These are phyloP conservation scores for Microchrysa polita DNA, from an alignment of 2,888 invertebrate species.

Conservation along the genomic window DNA sequence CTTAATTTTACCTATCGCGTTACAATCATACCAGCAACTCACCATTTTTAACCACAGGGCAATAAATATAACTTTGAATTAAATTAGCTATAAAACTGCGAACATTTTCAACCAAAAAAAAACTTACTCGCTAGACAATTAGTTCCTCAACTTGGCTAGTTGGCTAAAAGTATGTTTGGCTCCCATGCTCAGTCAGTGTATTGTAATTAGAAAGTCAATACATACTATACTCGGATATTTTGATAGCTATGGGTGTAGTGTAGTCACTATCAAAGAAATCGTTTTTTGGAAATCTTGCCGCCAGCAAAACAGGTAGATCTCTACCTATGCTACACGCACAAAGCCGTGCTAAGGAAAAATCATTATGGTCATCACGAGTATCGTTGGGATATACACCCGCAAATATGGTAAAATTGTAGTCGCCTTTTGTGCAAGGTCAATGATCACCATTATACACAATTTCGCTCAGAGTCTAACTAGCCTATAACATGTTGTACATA, in stretches of 20 bases:
- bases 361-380: neutral
- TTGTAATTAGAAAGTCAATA: constrained; percentile 19
- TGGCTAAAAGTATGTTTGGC: neutral
- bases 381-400: constrained; percentile 8
- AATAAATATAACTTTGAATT: too few relatives aligned
- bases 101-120: too few relatives aligned
- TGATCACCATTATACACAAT: constrained; percentile 29
- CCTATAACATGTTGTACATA: too few relatives aligned
- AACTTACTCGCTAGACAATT: too few relatives aligned
- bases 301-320: too few relatives aligned
- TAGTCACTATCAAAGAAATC: constrained; percentile 8
- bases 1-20: too few relatives aligned
- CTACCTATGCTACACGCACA: too few relatives aligned
- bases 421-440: constrained; percentile 21
- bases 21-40: too few relatives aligned
- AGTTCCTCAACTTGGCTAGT: too few relatives aligned
- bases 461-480: neutral
- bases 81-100: too few relatives aligned
- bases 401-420: constrained; percentile 28
- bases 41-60: too few relatives aligned
- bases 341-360: neutral
- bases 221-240: neutral
- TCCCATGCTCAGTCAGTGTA: neutral
- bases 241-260: constrained; percentile 3
- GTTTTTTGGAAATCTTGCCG: neutral